Base-by-base conservation (phyloP, 2,888 invertebrate genomes). In the Aleiodes testaceus region DNA sequence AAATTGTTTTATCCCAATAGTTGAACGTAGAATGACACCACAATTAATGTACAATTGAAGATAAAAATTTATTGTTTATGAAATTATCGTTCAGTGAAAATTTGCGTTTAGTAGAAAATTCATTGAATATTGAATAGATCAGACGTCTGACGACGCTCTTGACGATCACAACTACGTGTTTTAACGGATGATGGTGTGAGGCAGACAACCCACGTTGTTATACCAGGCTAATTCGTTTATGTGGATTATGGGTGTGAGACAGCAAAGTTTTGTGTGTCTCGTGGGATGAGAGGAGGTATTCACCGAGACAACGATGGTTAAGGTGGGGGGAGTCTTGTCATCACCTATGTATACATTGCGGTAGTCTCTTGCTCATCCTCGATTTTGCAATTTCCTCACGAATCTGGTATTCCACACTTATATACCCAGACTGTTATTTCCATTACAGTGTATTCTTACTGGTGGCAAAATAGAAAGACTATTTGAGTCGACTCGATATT, bases 331-430 rank as follows among this genome's bases (percentile, higher is more conserved):
- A 30, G 44, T 26, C 55, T 55, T 55, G 55, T 55, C 55, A 55
- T 55, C 55, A 55, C n/a, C 55, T 55, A 16, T 55, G 55, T 55
- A 16, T 55, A 55, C 30, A 36, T 11, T 36, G 36, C 36, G 36
- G 36, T 36, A 30, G 55, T 52, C 26, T 26, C 55, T 61, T 61
- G 63, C 66, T 71, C 53, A 67, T 71, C 71, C 63, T 20, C 66
- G 67, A 71, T 71, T 71, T 53, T 63, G 67, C 63, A 71, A 71
- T 71, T 67, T 66, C 18, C 71, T 71, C 71, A 71, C 71, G 71
- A 63, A 71, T 67, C 67, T 67, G 67, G 61, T 71, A 71, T 71
- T 66, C 63, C 66, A 71, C 67, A 61, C 67, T 61, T 44, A 61
- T 20, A 59, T 61, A 71, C 63, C 9, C 16, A 63, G 66, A 67